Evolutionary conservation across 2,888 invertebrate genomes (phyloP).

Genomic region (Zhuqinia jingwanae): DNA sequence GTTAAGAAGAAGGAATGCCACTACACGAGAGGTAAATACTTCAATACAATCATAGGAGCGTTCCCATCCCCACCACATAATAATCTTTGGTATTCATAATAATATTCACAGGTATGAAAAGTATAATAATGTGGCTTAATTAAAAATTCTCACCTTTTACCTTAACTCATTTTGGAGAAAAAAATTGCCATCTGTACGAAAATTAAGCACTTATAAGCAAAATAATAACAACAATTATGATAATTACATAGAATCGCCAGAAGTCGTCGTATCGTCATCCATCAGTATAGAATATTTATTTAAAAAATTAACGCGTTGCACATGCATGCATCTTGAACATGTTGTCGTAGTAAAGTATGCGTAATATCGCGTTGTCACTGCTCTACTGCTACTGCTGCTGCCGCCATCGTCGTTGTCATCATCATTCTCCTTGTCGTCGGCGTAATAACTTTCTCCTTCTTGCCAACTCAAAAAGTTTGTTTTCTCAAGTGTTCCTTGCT

Average conservation of each 20-base stretch:
- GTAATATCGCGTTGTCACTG: not conserved
- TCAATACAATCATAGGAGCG: too few species aligned
- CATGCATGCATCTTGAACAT: not conserved
- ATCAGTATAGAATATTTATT: slow-evolving; percentile 1
- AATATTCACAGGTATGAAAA: not conserved
- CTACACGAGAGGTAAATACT: too few species aligned
- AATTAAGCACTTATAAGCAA: slow-evolving; percentile 63
- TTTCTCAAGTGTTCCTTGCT: slow-evolving; percentile 70
- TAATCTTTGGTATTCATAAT: not conserved
- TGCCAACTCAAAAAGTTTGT: slow-evolving; percentile 61
- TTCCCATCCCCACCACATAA: too few species aligned
- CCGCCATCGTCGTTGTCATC: not conserved
- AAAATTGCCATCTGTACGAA: slow-evolving; percentile 52
- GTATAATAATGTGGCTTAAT: slow-evolving; percentile 38
- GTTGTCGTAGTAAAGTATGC: not conserved
- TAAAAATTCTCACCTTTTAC: slow-evolving; percentile 71
- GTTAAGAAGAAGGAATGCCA: not conserved
- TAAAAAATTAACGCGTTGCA: not conserved
- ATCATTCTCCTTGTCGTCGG: not conserved
- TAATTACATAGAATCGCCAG: slow-evolving; percentile 63
- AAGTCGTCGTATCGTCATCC: slow-evolving; percentile 42
- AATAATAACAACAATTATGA: slow-evolving; percentile 70
- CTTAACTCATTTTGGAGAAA: slow-evolving; percentile 53
- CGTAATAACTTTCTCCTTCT: slow-evolving; percentile 71
- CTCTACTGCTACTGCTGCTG: not conserved